A percentile compares a stretch with the other conserved stretches of the same genome.
phyloP scores from a whole-genome alignment of 2,888 invertebrate genomes.

The Syrista parreyssii region DNA sequence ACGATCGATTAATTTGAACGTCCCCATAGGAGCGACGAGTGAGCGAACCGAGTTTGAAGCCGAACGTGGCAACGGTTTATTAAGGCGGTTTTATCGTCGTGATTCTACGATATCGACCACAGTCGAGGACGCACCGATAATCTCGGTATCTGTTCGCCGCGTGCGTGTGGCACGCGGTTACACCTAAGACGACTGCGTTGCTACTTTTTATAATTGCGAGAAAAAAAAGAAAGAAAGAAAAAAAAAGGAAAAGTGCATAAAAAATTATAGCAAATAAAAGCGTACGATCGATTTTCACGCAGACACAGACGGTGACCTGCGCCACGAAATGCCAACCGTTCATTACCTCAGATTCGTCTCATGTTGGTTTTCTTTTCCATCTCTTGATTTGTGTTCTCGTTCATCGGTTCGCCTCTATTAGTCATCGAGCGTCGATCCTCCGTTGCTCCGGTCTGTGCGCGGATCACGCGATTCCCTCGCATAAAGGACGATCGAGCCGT shows the following conservation, averaged over 20 bases:
- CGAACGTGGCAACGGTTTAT: neutral
- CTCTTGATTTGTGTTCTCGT: neutral
- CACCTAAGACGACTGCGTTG: neutral
- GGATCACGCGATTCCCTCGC: neutral
- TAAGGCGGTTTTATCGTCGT: neutral
- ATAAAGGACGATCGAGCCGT: neutral
- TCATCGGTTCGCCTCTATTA: neutral
- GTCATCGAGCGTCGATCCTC: neutral
- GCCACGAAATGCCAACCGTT: neutral
- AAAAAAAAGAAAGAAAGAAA: too few relatives aligned
- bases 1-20: neutral
- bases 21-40: neutral
- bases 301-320: neutral
- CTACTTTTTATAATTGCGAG: too few relatives aligned
- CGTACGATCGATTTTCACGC: neutral
- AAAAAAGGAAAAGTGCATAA: too few relatives aligned
- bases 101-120: neutral
- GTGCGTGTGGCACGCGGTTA: too few relatives aligned
- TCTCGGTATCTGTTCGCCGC: neutral
- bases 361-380: neutral
- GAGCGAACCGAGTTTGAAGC: neutral
- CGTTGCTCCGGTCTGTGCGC: neutral
- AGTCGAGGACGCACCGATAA: neutral
- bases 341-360: neutral
- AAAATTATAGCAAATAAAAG: too few relatives aligned